Evolutionary conservation across 1,140 invertebrate genomes (phyloP), one percentile per base, ranked within the genome.

Genomic region (Bombus difficillimus): DNA sequence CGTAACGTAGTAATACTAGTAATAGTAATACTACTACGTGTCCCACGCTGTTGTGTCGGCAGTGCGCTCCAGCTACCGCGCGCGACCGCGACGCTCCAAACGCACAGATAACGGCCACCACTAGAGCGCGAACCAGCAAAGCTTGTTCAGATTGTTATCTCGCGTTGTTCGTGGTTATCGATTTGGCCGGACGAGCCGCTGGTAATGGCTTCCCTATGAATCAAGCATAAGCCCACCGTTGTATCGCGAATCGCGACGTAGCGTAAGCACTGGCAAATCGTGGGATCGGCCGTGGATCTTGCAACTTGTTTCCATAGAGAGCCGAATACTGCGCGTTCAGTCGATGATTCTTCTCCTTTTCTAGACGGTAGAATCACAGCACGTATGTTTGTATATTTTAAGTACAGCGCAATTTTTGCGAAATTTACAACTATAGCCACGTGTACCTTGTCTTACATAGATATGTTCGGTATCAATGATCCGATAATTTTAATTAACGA

Each of bases 21-120:
- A 59, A 25, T 34, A 77, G 66, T 86, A 82, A 37, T 59, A 34
- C 75, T 88, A 85, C 81, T 87, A 90, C 82, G 89, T 76, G 81
- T 89, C 81, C 85, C 77, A 90, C 88, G 88, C 66, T 53, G 25
- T 28, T 6, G 37, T 25, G 28, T 28, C 37, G 37, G 47, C 18
- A 22, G 1, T 18, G 18, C 1, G 47, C 47, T 53, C 5, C 18
- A 53, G 47, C 43, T 32, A 10, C n/a, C 64, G 41, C 68, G 57
- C 37, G 47, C 43, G 47, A 28, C 34, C 81, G 34, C n/a, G 47
- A 13, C 68, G 68, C 28, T 34, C 68, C 71, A 43, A 82, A 32
- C 53, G 72, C 68, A 28, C 28, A 57, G 68, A 59, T 86, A 89
- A 89, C 87, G 87, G 87, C 71, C 4, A 15, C 28, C 9, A 12